These are phyloP conservation scores for Eulimnadia texana DNA, from an alignment of 1,140 invertebrate genomes.

Conservation along the genomic window DNA sequence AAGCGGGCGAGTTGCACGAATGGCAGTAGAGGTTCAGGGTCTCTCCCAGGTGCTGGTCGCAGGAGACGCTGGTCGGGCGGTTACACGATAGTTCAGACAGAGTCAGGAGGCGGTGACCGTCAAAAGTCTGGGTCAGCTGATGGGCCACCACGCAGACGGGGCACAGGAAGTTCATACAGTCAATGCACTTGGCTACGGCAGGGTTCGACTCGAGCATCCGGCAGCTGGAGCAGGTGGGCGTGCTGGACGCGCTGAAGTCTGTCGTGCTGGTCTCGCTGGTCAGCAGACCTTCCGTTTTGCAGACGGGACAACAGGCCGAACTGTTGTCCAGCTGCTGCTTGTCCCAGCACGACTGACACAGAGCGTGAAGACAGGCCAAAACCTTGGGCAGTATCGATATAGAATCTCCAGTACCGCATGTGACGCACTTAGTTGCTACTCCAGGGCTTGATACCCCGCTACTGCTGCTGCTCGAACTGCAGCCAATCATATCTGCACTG, in stretches of 20 bases:
- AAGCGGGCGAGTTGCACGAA: conserved; percentile 75
- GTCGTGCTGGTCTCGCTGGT: conserved; percentile 21
- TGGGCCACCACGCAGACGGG: conserved; percentile 94
- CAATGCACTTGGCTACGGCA: conserved; percentile 58
- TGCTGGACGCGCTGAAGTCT: neutral
- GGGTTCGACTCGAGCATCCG: conserved; percentile 71
- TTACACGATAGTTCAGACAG: conserved; percentile 42
- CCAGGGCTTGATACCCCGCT: conserved; percentile 12
- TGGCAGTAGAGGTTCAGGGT: conserved; percentile 80
- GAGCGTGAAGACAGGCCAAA: conserved; percentile 65
- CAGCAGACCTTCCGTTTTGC: conserved; percentile 54
- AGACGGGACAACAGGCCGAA: conserved; percentile 65
- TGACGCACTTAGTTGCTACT: conserved; percentile 44
- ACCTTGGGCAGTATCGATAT: conserved; percentile 41
- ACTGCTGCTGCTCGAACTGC: conserved; percentile 6
- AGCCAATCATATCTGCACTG: conserved; percentile 7
- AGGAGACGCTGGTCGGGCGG: conserved; percentile 35
- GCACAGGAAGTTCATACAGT: conserved; percentile 89
- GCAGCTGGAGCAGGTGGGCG: conserved; percentile 59
- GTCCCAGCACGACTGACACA: conserved; percentile 64
- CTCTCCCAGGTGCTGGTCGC: conserved; percentile 71
- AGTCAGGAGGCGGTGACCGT: conserved; percentile 80
- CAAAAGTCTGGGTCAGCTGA: conserved; percentile 96
- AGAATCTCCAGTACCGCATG: conserved; percentile 62
- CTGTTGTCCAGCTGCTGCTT: conserved; percentile 52